Base-by-base conservation (phyloP, 2,888 invertebrate species). In the Leucophenga montana region DNA sequence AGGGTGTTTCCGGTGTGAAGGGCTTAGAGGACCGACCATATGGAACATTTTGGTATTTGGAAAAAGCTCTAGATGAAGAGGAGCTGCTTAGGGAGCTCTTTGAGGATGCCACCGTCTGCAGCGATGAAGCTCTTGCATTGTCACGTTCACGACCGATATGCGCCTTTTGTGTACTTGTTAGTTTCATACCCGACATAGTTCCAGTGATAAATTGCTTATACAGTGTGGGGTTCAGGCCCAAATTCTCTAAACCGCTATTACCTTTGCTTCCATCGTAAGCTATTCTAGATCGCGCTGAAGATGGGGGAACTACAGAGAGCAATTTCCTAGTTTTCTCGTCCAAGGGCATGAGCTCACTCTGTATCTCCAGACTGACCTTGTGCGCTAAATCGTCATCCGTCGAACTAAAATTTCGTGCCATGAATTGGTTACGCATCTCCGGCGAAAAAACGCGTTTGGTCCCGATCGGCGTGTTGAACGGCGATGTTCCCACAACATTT, bases 71-170 rank as follows among this genome's bases (percentile, higher is more conserved):
- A 1, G 39, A 39, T 39, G n/a, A n/a, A 11, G 4, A 39, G 39
- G 9, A 39, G 3, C 8, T 11, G 39, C 39, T 39, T 39, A 39
- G 8, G 11, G 39, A 39, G 9, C 1, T 11, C 8, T 39, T 31
- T 75, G 68, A 57, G 61, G 68, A 71, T n/a, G n/a, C n/a, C 72
- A 70, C 72, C 66, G 65, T 4, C 14, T 4, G n/a, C 3, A 6
- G 16, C n/a, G 33, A n/a, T 31, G 33, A 22, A 57, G 22, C 11
- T 22, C 39, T 39, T 39, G 39, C 39, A 8, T 11, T 8, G 9
- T 39, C 39, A 3, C 4, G 27, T 39, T 39, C 39, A 8, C 9
- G 39, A 5, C 1, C n/a, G n/a, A n/a, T n/a, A n/a, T n/a, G n/a
- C n/a, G n/a, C n/a, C n/a, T n/a, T n/a, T n/a, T n/a, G n/a, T n/a